Base-by-base conservation (phyloP, 2,797 vertebrate species). In the Lacerta agilis region DNA sequence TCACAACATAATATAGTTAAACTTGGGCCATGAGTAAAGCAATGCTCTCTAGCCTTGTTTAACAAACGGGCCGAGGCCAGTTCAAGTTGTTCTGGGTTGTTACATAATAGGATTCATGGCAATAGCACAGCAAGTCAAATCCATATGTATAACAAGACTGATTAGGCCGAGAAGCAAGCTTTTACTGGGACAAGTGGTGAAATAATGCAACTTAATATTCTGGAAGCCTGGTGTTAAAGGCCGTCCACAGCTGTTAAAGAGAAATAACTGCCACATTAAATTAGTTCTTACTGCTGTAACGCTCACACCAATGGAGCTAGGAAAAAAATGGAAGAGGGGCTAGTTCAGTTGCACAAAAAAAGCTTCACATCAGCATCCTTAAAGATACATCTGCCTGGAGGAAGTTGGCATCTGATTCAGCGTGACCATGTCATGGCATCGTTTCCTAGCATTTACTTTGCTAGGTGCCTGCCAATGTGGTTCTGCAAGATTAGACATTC, bases 181-280 rank as follows among this genome's bases (percentile, higher is more conserved):
- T 87, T 88, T 73, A 71, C 7, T 84, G 66, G 85, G 84, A 20
- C 58, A 76, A 64, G 89, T 81, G 85, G 90, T 58, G 79, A 64
- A 88, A 75, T 81, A 43, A 82, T 90, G 92, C 84, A 86, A 84
- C 0, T 1, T 38, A 61, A 86, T 13, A 84, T 25, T 6, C 88
- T 78, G 45, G 0, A 83, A 73, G 78, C 4, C 55, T 75, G 25
- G 17, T 13, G 41, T 89, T 55, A 49, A 79, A 89, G 86, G 25
- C 33, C 82, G 71, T 79, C 61, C 25, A 3, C 38, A 88, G 86
- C 15, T 43, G 87, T 86, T 84, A 78, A 78, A 84, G 67, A 89
- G 64, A 11, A 6, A 76, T 76, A 33, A 78, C 73, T 8, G 10
- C 58, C 29, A 17, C 83, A 23, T 61, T 64, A 86, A 83, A 86